Evolutionary conservation across 2,888 invertebrate species (phyloP), one percentile per base, ranked within the genome.

Genomic region (Amphimallon solstitiale): DNA sequence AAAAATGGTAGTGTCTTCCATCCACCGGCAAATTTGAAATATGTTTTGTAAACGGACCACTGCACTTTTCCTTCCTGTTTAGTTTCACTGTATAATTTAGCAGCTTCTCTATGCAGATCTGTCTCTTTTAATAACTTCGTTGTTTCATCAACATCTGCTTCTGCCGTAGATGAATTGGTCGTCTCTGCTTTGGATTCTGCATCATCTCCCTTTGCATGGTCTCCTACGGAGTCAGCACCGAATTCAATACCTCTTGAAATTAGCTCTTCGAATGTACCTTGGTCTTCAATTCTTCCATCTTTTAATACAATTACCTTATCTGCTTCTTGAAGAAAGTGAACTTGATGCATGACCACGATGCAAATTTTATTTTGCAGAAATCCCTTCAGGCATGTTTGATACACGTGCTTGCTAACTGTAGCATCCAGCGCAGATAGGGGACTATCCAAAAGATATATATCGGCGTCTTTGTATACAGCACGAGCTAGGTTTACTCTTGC

Each of bases 371-470:
- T 79, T 54, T 81, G 80, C 63, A 90, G 78, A 62, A 80, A 81
- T 15, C 86, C 86, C 65, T 82, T 82, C 70, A 92, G 87, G 76
- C 92, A 92, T 75, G 87, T 86, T 34, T 90, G 86, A 78, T 92
- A 92, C 3, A 90, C 80, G 73, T 89, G 87, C 46, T 87, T 84
- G 0, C 90, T 90, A 0, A 93, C 92, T 61, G 87, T 87, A 0
- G 90, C 85, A 74, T 93, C 93, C 0, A 93, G 91, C 0, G 92
- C 92, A 45, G 91, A 90, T 19, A 93, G 80, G 0, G 92, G 92
- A 78, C 93, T 93, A 73, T 93, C 92, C 45, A 92, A 79, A 37
- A 92, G 81, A 75, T 92, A 92, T 29, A 93, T 84, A 72, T 92
- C 92, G 0, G 91, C 90, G 71, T 90, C 86, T 72, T 86, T 86